Evolutionary conservation across 2,888 invertebrate species (phyloP).

Genomic region (Gasteruption jaculator): DNA sequence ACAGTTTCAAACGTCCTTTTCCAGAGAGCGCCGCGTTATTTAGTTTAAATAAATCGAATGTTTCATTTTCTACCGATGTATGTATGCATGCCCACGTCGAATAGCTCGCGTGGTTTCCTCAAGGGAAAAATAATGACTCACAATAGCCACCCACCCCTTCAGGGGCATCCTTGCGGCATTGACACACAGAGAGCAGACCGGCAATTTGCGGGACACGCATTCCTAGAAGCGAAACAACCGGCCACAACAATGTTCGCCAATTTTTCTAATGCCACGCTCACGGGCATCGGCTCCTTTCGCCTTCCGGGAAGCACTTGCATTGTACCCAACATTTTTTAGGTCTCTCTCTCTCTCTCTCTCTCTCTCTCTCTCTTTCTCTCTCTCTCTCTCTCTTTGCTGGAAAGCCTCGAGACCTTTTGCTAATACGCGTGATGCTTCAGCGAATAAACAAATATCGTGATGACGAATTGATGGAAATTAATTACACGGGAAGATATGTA

Average conservation of each 20-base stretch:
- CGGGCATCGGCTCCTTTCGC: slow-evolving; percentile 23
- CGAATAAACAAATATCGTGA: slow-evolving; percentile 1
- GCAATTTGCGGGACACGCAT: slow-evolving; percentile 36
- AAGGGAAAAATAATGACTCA: too few relatives aligned
- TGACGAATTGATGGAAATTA: slow-evolving; percentile 7
- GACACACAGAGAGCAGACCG: slow-evolving; percentile 1
- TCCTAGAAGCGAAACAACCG: slow-evolving; percentile 33
- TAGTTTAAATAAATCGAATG: too few relatives aligned
- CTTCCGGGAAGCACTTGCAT: slow-evolving; percentile 35
- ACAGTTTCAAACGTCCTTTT: too few relatives aligned
- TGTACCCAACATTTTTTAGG: slow-evolving; percentile 32
- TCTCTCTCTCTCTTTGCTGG: slow-evolving; percentile 12
- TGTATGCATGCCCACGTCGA: too few relatives aligned
- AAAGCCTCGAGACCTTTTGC: slow-evolving; percentile 12
- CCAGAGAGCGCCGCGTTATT: too few relatives aligned
- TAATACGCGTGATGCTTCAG: too few relatives aligned
- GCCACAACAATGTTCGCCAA: slow-evolving; percentile 33
- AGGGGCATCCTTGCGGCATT: too few relatives aligned
- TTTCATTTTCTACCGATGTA: too few relatives aligned
- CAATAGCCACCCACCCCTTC: neutral
- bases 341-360: slow-evolving; percentile 18
- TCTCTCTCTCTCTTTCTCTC: slow-evolving; percentile 1
- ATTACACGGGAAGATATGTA: too few relatives aligned
- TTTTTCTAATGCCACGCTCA: slow-evolving; percentile 34
- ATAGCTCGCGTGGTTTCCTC: too few relatives aligned